phyloP scores from a whole-genome alignment of 2,113 vertebrate genomes.

The Craseonycteris thonglongyai region DNA sequence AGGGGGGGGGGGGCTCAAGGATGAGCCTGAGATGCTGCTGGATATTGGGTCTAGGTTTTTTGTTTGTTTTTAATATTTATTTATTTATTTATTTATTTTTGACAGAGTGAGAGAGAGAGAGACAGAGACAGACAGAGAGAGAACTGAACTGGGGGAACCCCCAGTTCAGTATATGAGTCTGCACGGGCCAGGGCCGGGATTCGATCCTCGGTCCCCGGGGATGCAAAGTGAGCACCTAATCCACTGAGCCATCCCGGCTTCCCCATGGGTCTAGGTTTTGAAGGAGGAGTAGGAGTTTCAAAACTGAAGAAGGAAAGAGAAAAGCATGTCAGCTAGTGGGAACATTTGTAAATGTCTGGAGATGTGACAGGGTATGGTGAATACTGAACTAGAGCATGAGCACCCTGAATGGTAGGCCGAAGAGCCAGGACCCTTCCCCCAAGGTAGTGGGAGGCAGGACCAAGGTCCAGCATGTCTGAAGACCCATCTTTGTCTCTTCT shows the following conservation, averaged over 20 bases:
- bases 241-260: no score
- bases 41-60: neutral
- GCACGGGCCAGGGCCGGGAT: no score
- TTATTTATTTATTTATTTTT: no score
- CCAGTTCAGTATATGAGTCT: no score
- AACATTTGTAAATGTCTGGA: neutral
- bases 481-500: constrained; percentile 17
- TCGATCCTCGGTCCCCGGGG: no score
- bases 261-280: neutral
- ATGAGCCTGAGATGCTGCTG: neutral
- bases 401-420: neutral
- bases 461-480: neutral
- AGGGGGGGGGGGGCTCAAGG: neutral
- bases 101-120: no score
- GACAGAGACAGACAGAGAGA: no score
- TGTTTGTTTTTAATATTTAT: no score
- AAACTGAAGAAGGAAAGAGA: neutral
- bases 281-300: neutral
- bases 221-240: no score
- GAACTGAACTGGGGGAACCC: no score
- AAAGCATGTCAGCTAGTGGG: neutral
- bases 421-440: neutral
- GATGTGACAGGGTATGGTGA: no score
- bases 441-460: neutral
- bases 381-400: fast-evolving